Evolutionary conservation across 2,113 vertebrate genomes (phyloP), one percentile per base, ranked within the genome.

Genomic region (Rhodinocichla rosea): DNA sequence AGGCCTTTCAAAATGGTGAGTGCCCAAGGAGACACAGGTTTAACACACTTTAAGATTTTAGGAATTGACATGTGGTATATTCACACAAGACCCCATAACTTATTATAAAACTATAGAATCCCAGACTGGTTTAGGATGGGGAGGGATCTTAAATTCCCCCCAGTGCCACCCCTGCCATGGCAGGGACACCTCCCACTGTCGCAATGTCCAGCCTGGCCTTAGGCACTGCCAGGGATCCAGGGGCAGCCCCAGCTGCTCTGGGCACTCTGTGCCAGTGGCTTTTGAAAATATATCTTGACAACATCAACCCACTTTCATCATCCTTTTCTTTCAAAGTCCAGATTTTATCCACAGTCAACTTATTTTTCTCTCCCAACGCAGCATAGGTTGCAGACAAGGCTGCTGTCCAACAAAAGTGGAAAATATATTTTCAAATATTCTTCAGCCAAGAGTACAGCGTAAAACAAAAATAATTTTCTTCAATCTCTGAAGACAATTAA

Each of bases 1-100:
- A 91, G 39, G 71, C 62, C 60, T 83, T 60, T 94, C 52, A 75
- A 70, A 84, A 53, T 37, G 14, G 40, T 76, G 84, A 79, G 49
- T 2, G 1, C 57, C 75, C 76, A 30, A 83, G 44, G 56, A 90
- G 83, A 53, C 22, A 35, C 8, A 40, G 16, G 13, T 79, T 92
- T 35, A 52, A 62, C 53, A 9, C 56, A 18, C 13, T 79, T 95
- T 52, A 33, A 55, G 80, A 80, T 65, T n/a, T 10, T 74, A 49
- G 33, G 7, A 83, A 83, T n/a, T 8, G 7, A 0, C 23, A 10
- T 4, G 2, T 15, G 4, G 6, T 35, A 4, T 1, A 5, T 49
- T 44, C 44, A n/a, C 14, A 6, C 4, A 17, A 15, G 13, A 9
- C 11, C 1, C 3, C 2, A 6, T 10, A 63, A 50, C 3, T 35